Conservation (phyloP, 1,140 invertebrate species). For the Leptonema lineaticorne region DNA sequence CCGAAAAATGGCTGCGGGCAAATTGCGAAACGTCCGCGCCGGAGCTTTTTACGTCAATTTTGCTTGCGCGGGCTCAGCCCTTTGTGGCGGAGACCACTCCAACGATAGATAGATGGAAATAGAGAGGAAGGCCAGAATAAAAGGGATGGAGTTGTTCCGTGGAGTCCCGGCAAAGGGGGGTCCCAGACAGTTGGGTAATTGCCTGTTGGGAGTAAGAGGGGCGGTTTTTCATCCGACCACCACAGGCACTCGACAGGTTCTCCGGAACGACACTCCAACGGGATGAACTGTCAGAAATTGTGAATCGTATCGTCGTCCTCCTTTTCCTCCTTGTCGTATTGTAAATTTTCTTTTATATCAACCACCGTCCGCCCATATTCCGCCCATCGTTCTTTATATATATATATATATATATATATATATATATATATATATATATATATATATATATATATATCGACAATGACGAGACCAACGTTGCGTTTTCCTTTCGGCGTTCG, state of each 20-base stretch:
- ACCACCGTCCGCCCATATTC: too few relatives aligned
- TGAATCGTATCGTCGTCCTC: not conserved
- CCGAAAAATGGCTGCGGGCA: not conserved
- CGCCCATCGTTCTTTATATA: too few relatives aligned
- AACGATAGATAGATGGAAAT: too few relatives aligned
- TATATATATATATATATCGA: too few relatives aligned
- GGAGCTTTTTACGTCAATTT: constrained; percentile 10
- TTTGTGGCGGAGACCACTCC: not conserved
- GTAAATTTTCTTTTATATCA: not conserved
- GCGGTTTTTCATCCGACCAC: not conserved
- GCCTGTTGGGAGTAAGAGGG: not conserved
- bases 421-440: too few relatives aligned
- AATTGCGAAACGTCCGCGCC: not conserved
- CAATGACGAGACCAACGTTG: too few relatives aligned
- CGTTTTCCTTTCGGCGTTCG: too few relatives aligned
- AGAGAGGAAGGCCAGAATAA: too few relatives aligned
- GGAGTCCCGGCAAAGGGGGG: too few relatives aligned
- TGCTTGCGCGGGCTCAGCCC: not conserved
- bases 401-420: too few relatives aligned
- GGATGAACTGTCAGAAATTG: constrained; percentile 16
- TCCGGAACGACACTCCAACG: constrained; percentile 2
- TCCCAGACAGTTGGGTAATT: constrained; percentile 13
- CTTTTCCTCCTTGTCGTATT: not conserved
- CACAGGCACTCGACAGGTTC: not conserved
- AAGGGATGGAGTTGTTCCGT: too few relatives aligned